Evolutionary conservation across 1,140 invertebrate species (phyloP).

Genomic region (Ips typographus): DNA sequence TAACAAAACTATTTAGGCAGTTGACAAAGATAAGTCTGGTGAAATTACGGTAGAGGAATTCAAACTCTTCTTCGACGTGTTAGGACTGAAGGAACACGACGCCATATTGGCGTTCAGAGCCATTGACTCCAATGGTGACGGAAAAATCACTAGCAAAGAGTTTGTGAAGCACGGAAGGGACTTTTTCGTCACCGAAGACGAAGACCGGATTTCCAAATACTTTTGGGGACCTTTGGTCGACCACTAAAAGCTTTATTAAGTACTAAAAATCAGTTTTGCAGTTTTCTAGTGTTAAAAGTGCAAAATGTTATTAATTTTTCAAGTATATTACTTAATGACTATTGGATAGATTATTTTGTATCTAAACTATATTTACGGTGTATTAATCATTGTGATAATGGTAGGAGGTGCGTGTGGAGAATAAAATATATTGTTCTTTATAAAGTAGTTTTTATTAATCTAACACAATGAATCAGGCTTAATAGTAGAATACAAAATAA

Average conservation of each 20-base stretch:
- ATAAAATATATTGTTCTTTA: too few species aligned
- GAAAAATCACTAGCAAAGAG: slow-evolving; percentile 72
- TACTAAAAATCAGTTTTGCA: not conserved
- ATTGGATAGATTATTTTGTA: too few species aligned
- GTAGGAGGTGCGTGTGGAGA: too few species aligned
- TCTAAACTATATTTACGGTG: too few species aligned
- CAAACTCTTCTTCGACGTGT: slow-evolving; percentile 77
- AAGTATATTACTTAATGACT: not conserved
- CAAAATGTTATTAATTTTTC: slow-evolving; percentile 6
- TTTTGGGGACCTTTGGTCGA: slow-evolving; percentile 78
- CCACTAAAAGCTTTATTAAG: slow-evolving; percentile 38
- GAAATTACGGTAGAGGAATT: slow-evolving; percentile 78
- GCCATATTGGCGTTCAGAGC: slow-evolving; percentile 73
- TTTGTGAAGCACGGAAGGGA: slow-evolving; percentile 77
- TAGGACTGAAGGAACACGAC: slow-evolving; percentile 71
- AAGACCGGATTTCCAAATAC: slow-evolving; percentile 73
- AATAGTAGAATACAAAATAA: too few species aligned
- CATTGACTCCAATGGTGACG: slow-evolving; percentile 77
- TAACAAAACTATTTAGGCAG: slow-evolving; percentile 59
- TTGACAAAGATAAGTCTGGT: slow-evolving; percentile 77
- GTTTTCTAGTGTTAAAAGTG: not conserved
- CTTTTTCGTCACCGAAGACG: slow-evolving; percentile 76
- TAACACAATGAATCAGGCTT: too few species aligned
- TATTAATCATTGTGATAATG: too few species aligned
- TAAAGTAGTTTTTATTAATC: too few species aligned